These are phyloP conservation scores for Scomber colias DNA, from an alignment of 2,113 vertebrate genomes.

Conservation along the genomic window DNA sequence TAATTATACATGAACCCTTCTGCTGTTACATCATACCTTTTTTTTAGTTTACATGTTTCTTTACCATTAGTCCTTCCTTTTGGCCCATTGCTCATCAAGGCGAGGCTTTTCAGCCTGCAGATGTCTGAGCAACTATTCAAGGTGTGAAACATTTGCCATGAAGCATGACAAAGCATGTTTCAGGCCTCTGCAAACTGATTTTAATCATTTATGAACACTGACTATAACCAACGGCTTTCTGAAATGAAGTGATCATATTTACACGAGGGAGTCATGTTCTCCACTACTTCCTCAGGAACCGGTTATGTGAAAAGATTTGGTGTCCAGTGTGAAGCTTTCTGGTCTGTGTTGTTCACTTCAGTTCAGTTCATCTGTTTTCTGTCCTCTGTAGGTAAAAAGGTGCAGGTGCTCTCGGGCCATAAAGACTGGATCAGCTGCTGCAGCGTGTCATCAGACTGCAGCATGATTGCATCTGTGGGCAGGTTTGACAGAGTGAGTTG, in stretches of 20 bases:
- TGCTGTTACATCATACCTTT: background rate
- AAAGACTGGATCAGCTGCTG: constrained; percentile 96
- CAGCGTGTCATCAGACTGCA: constrained; percentile 93
- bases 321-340: background rate
- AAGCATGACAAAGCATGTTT: background rate
- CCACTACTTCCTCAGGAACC: background rate
- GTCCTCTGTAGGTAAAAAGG: constrained; percentile 85
- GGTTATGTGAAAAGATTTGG: no score
- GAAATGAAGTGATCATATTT: background rate
- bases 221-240: no score
- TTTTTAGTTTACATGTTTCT: no score
- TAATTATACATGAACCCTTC: background rate
- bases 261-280: background rate
- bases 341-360: background rate
- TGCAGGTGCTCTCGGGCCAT: constrained; percentile 92
- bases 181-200: background rate
- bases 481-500: constrained; percentile 93
- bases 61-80: background rate
- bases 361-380: background rate
- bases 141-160: background rate
- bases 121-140: background rate
- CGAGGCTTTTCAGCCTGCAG: background rate
- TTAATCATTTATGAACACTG: background rate
- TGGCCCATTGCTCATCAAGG: background rate
- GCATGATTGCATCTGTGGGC: constrained; percentile 93